Evolutionary conservation across 30 jellyfish, hydroid and myxozoan species (phyloP).

Genomic region (Mastigias papua): DNA sequence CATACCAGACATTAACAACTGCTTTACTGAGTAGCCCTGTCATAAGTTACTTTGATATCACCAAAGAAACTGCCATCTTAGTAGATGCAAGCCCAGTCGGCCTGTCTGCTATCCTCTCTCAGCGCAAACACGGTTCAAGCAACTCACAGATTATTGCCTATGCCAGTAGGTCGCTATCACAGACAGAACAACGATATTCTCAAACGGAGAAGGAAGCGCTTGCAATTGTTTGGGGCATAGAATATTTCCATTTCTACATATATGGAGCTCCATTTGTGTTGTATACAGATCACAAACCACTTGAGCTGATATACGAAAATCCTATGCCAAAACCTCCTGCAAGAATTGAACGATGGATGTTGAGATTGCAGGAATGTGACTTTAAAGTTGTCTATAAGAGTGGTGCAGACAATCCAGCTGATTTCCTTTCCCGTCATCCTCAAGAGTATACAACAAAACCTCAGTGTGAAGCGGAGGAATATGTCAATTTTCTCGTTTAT

Average conservation of each 20-base stretch:
- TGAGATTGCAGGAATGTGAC: conserved; percentile 25
- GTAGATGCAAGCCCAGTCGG: conserved; percentile 62
- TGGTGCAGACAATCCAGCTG: conserved; percentile 48
- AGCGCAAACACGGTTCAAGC: conserved; percentile 27
- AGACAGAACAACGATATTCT: conserved; percentile 31
- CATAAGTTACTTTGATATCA: conserved; percentile 28
- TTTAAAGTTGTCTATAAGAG: conserved; percentile 30
- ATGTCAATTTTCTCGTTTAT: not conserved
- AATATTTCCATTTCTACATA: conserved; percentile 32
- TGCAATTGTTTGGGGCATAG: conserved; percentile 30
- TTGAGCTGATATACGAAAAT: conserved; percentile 40
- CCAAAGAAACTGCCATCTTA: conserved; percentile 12
- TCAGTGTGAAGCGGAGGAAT: not conserved
- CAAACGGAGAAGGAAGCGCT: conserved; percentile 65
- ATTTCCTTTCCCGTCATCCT: conserved; percentile 48
- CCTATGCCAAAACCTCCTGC: conserved; percentile 55
- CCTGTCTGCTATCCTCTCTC: conserved; percentile 26
- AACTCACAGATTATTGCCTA: conserved; percentile 16
- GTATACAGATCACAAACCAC: conserved; percentile 36
- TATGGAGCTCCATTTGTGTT: conserved; percentile 36
- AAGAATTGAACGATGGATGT: conserved; percentile 22
- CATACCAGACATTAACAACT: not conserved
- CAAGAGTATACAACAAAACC: not conserved
- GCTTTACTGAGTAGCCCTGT: conserved; percentile 20
- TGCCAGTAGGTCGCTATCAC: conserved; percentile 47